phyloP scores from a whole-genome alignment of 2,113 vertebrate species.

The Oenanthe oenanthe region DNA sequence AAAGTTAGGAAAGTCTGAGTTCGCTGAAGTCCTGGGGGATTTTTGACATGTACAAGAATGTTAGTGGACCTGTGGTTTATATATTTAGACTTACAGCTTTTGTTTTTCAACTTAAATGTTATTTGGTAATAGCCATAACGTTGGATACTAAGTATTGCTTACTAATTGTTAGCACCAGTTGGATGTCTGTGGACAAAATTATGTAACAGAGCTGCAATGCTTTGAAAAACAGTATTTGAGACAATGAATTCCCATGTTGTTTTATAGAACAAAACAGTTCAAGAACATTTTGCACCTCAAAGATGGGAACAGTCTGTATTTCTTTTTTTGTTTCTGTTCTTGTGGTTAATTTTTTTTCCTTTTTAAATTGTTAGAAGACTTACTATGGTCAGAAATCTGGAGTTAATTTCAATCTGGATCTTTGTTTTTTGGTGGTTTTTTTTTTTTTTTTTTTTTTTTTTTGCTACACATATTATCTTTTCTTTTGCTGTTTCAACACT shows the following conservation, averaged over 20 bases:
- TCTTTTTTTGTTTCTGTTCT: neutral
- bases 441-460: neutral
- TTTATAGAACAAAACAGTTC: constrained; percentile 50
- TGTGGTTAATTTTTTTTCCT: neutral
- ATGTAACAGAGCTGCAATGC: constrained; percentile 36
- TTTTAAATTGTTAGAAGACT: constrained; percentile 4
- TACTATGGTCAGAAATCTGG: constrained; percentile 40
- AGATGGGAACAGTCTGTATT: constrained; percentile 59
- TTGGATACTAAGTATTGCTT: neutral
- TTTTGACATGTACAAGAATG: neutral
- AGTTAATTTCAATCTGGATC: constrained; percentile 2
- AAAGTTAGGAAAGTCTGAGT: neutral
- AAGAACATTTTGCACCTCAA: constrained; percentile 66
- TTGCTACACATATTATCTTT: neutral
- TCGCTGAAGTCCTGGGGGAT: neutral
- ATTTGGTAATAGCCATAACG: neutral
- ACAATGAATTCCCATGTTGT: constrained; percentile 59
- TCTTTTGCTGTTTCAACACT: constrained; percentile 19
- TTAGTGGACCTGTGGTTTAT: neutral
- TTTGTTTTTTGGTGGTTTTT: no score
- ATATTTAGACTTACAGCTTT: neutral
- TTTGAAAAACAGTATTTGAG: constrained; percentile 64
- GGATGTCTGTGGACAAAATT: constrained; percentile 38
- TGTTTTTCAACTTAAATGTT: constrained; percentile 6
- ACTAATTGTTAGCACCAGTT: constrained; percentile 19